Conservation (phyloP, 2,888 invertebrate genomes). For the Sisyra terminalis region DNA sequence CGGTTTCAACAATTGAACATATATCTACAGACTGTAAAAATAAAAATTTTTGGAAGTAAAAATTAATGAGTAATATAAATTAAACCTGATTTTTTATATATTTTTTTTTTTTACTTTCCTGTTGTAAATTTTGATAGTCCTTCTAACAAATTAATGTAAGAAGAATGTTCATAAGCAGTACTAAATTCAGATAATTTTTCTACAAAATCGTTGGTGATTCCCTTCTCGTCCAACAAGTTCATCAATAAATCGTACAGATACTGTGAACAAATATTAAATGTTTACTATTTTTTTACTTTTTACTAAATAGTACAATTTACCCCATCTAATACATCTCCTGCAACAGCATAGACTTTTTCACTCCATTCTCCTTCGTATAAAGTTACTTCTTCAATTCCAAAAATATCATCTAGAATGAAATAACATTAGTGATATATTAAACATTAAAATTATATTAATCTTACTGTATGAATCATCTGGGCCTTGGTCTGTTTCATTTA, state of each 20-base stretch:
- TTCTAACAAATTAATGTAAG: slow-evolving; percentile 80
- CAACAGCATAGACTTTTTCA: slow-evolving; percentile 76
- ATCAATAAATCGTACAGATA: slow-evolving; percentile 87
- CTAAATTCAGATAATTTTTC: slow-evolving; percentile 76
- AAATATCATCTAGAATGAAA: slow-evolving; percentile 60
- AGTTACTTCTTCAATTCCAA: slow-evolving; percentile 86
- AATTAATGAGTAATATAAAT: no score
- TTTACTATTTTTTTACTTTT: slow-evolving; percentile 1
- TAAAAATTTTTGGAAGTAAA: no score
- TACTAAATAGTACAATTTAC: slow-evolving; percentile 40
- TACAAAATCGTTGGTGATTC: slow-evolving; percentile 83
- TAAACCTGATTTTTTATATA: no score
- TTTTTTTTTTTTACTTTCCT: slow-evolving; percentile 25
- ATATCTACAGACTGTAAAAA: no score
- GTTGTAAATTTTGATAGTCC: slow-evolving; percentile 72
- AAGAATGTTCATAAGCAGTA: slow-evolving; percentile 83
- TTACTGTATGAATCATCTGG: not conserved
- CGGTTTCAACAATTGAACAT: no score
- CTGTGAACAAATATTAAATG: slow-evolving; percentile 32
- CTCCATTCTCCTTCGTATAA: slow-evolving; percentile 77
- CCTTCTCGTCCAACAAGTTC: slow-evolving; percentile 92
- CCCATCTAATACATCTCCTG: slow-evolving; percentile 89
- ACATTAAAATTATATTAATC: slow-evolving; percentile 8
- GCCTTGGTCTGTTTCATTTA: slow-evolving; percentile 21
- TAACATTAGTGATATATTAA: not conserved